phyloP scores from a whole-genome alignment of 2,888 invertebrate genomes.

The Mythimna albipuncta region DNA sequence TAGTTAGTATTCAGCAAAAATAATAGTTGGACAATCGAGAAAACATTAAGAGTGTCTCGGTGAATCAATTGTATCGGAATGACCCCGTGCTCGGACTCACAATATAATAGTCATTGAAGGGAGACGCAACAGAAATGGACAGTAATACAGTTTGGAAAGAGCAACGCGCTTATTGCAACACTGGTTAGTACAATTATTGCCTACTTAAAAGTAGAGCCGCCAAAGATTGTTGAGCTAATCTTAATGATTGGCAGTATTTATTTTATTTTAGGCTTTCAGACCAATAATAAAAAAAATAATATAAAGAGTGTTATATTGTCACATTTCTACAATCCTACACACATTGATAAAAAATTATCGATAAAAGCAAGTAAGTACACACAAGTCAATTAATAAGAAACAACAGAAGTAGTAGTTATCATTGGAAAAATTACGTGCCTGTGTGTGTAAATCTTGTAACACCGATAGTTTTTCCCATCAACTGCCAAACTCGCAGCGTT shows the following conservation, averaged over 20 bases:
- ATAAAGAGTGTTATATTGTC: no score
- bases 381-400: no score
- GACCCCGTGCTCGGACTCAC: slow-evolving; percentile 74
- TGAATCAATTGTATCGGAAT: slow-evolving; percentile 86
- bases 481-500: no score
- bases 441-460: slow-evolving; percentile 17
- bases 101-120: slow-evolving; percentile 68
- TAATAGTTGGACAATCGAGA: slow-evolving; percentile 60
- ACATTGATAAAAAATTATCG: no score
- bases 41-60: slow-evolving; percentile 83
- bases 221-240: slow-evolving; percentile 25
- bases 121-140: slow-evolving; percentile 53
- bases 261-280: no score
- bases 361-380: no score
- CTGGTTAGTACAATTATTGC: slow-evolving; percentile 47
- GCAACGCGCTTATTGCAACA: slow-evolving; percentile 53
- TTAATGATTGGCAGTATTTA: slow-evolving; percentile 28
- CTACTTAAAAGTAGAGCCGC: slow-evolving; percentile 16
- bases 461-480: background rate
- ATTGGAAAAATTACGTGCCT: no score
- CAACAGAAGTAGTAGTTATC: no score
- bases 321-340: no score
- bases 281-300: no score
- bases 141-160: slow-evolving; percentile 57
- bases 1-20: slow-evolving; percentile 54